Conservation (phyloP, 2,113 vertebrate genomes). For the Chrysochloris asiatica region DNA sequence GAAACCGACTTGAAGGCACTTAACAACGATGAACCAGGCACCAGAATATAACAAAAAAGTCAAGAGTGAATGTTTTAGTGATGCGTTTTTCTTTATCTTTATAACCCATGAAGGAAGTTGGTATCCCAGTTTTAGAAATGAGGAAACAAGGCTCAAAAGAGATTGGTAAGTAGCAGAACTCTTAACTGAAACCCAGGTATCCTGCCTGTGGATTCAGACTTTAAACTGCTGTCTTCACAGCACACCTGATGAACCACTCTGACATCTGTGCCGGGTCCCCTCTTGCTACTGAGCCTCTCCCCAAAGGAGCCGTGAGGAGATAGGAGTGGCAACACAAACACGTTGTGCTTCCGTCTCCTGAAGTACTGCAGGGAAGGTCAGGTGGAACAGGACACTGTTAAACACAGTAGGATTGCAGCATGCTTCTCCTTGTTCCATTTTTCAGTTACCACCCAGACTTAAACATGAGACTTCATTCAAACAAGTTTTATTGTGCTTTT, state of each 20-base stretch:
- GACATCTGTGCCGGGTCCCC: constrained; percentile 34
- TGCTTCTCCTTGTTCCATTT: constrained; percentile 31
- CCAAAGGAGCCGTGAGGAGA: background rate
- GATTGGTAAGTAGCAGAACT: constrained; percentile 34
- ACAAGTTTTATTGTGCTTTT: constrained; percentile 17
- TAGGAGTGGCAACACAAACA: background rate
- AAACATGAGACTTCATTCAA: background rate
- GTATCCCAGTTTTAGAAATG: constrained; percentile 63
- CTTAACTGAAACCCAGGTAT: constrained; percentile 50
- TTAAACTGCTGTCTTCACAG: background rate
- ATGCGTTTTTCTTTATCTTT: constrained; percentile 37
- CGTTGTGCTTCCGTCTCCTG: background rate
- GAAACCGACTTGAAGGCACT: no score
- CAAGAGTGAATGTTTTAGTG: background rate
- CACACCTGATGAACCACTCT: background rate
- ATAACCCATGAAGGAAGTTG: background rate
- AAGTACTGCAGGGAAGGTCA: background rate
- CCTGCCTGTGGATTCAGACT: constrained; percentile 25
- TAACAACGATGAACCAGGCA: background rate
- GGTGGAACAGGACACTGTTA: background rate
- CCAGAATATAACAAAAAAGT: constrained; percentile 3
- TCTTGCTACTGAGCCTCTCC: constrained; percentile 37
- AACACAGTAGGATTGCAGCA: background rate
- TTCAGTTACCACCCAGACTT: constrained; percentile 3
- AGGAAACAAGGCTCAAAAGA: constrained; percentile 52